These are phyloP conservation scores for Oxyteleia sp. DNA, from an alignment of 2,888 invertebrate genomes.

Conservation along the genomic window DNA sequence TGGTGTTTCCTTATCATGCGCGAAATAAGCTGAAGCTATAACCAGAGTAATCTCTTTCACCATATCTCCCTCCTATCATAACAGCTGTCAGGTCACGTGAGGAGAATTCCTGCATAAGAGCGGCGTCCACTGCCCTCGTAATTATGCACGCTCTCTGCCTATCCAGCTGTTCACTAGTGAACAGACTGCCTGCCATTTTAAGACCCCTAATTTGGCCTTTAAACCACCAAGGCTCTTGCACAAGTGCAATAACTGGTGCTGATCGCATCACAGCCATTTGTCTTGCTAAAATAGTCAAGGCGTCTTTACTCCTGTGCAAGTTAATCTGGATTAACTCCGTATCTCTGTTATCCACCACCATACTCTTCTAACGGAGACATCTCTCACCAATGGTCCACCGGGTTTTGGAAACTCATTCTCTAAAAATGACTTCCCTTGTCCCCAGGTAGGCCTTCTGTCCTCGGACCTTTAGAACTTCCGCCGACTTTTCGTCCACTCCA, in stretches of 20 bases:
- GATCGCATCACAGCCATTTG: not conserved
- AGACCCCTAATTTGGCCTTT: conserved; percentile 2
- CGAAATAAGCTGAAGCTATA: no score
- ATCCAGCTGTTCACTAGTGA: not conserved
- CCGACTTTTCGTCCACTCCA: not conserved
- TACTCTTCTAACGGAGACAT: no score
- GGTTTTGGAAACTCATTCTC: not conserved
- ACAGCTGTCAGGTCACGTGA: conserved; percentile 10
- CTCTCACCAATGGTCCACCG: no score
- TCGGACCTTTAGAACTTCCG: not conserved
- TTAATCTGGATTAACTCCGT: not conserved
- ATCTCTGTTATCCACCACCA: no score
- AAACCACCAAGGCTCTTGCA: conserved; percentile 13
- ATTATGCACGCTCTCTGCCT: conserved; percentile 8
- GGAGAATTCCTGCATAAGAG: not conserved
- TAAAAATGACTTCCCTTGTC: not conserved
- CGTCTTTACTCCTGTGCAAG: conserved; percentile 6
- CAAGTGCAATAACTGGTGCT: not conserved
- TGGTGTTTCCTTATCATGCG: no score
- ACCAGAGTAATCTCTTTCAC: no score
- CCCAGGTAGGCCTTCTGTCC: not conserved
- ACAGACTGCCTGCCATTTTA: not conserved
- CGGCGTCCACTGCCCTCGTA: not conserved
- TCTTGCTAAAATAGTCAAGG: not conserved
- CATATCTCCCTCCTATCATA: no score